A percentile compares a stretch with the other conserved stretches of the same genome.
phyloP scores from a whole-genome alignment of 1,140 invertebrate genomes.

The Asobara japonica region DNA sequence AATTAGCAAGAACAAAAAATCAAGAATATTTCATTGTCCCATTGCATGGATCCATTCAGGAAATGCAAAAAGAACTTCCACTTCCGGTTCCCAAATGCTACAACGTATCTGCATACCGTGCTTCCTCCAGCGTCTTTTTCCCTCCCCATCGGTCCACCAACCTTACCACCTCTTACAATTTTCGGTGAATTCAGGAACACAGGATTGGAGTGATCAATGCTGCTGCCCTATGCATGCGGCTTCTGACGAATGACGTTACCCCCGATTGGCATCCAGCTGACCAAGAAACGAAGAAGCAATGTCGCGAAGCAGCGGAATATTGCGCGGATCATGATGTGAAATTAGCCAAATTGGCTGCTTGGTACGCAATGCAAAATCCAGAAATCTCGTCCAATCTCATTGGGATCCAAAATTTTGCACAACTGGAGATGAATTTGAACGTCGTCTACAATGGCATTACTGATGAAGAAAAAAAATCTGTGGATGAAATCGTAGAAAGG shows the following conservation, averaged over 20 bases:
- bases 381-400: constrained; percentile 73
- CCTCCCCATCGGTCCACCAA: too few relatives aligned
- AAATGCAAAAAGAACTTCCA: too few relatives aligned
- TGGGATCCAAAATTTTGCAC: constrained; percentile 73
- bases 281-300: constrained; percentile 74
- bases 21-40: too few relatives aligned
- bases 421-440: constrained; percentile 73
- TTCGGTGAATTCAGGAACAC: constrained; percentile 68
- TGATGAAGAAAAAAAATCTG: constrained; percentile 70
- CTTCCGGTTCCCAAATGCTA: too few relatives aligned
- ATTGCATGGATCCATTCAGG: too few relatives aligned
- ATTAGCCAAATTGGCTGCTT: constrained; percentile 77
- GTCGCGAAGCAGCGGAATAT: constrained; percentile 69
- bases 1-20: too few relatives aligned
- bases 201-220: constrained; percentile 86
- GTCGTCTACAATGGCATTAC: constrained; percentile 71
- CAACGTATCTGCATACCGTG: too few relatives aligned
- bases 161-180: too few relatives aligned
- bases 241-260: constrained; percentile 80
- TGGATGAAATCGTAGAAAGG: constrained; percentile 72
- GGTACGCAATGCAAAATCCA: constrained; percentile 70
- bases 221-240: constrained; percentile 81
- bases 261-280: constrained; percentile 86
- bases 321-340: constrained; percentile 76
- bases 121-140: too few relatives aligned